A percentile compares a stretch with the other conserved stretches of the same genome.
These are phyloP conservation scores for Tenualosa ilisha DNA, from an alignment of 2,797 vertebrate genomes.

Conservation along the genomic window DNA sequence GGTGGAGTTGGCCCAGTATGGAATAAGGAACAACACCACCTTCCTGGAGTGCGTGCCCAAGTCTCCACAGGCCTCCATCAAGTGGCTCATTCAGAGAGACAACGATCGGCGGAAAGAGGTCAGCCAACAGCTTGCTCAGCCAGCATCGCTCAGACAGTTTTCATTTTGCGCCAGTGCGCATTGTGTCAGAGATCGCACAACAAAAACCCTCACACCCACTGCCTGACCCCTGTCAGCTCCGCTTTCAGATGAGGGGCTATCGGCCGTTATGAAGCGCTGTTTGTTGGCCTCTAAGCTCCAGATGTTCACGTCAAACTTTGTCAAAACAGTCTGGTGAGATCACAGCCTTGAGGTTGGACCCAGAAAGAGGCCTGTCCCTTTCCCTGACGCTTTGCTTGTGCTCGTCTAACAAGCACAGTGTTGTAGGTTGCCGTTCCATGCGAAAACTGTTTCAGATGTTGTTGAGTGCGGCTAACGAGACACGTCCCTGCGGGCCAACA, in stretches of 20 bases:
- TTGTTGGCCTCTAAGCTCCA: background rate
- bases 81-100: conserved; percentile 94
- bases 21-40: conserved; percentile 95
- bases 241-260: background rate
- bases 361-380: background rate
- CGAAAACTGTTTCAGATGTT: conserved; percentile 28
- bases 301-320: conserved; percentile 20
- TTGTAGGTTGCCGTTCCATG: background rate
- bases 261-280: background rate
- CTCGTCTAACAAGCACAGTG: background rate
- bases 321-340: conserved; percentile 26
- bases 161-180: background rate
- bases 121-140: conserved; percentile 49
- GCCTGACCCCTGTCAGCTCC: background rate
- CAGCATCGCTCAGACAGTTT: background rate
- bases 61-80: conserved; percentile 91
- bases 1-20: conserved; percentile 91
- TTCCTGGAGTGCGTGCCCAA: conserved; percentile 95
- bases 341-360: conserved; percentile 3
- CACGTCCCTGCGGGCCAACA: conserved; percentile 28
- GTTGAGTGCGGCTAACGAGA: conserved; percentile 40
- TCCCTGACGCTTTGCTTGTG: background rate
- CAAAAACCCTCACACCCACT: background rate
- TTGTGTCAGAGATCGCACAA: background rate
- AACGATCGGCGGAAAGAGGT: conserved; percentile 98